Base-by-base conservation (phyloP, 2,113 vertebrate genomes). In the Embiotoca jacksoni region DNA sequence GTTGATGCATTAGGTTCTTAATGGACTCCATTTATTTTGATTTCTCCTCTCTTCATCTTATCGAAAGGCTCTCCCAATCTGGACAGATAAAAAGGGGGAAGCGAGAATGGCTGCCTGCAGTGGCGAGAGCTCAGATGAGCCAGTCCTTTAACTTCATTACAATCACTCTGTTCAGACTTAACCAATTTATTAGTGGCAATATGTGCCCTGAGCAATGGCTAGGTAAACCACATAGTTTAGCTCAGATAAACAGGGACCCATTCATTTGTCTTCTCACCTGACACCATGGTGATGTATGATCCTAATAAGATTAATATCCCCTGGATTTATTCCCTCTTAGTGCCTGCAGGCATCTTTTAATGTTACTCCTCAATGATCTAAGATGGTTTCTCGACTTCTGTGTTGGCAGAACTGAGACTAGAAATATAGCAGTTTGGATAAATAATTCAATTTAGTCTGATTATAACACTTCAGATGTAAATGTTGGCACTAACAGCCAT, bases 21-120 rank as follows among this genome's bases (percentile, higher is more conserved):
- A 99, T 99, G 96, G 97, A 97, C 96, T 96, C 97, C 97, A 99
- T 99, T 98, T 98, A 98, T 99, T 99, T 96, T 97, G 96, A 98
- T 98, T 97, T 97, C 96, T 96, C 94, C 96, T 95, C 96, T 96
- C 96, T 96, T 96, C 95, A 97, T 98, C 96, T 98, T 97, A 97
- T 96, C 94, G 95, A 95, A 94, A 94, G 95, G 93, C 95, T 96
- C 95, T 96, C 94, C 93, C 96, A 98, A 96, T 97, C 96, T 95
- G 94, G 93, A 93, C 95, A 96, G 97, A 98, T 99, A 98, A 94
- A 93, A 69, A 83, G 83, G 78, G 83, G 96, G 96, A 96, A 89
- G 89, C 61, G 73, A 78, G 84, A 58, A 57, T 76, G 59, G 81
- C 89, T 84, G 87, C 88, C 78, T 83, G 85, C 68, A 73, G 79